phyloP scores from a whole-genome alignment of 2,888 invertebrate genomes.

The Xylocampa areola region DNA sequence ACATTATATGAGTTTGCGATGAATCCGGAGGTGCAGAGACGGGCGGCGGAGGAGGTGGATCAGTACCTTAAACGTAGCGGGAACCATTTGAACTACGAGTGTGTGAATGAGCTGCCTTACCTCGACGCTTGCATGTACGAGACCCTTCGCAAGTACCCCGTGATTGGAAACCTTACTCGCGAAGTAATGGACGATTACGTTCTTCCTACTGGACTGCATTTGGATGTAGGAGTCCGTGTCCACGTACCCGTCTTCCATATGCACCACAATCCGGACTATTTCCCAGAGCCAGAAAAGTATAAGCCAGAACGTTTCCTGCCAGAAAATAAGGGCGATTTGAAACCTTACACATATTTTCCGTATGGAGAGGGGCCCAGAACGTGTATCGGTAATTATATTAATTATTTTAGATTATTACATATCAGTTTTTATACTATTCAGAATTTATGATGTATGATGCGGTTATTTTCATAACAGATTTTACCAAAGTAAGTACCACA shows the following conservation, averaged over 20 bases:
- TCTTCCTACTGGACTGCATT: slow-evolving; percentile 44
- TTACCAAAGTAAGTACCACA: too few species aligned
- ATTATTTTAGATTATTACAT: too few species aligned
- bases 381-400: slow-evolving; percentile 63
- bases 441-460: too few species aligned
- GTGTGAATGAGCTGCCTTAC: slow-evolving; percentile 69
- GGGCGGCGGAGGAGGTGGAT: slow-evolving; percentile 68
- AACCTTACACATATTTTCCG: slow-evolving; percentile 66
- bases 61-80: slow-evolving; percentile 61
- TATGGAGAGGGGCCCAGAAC: slow-evolving; percentile 69
- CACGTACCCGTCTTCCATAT: slow-evolving; percentile 68
- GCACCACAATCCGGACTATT: slow-evolving; percentile 64
- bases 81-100: slow-evolving; percentile 64
- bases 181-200: slow-evolving; percentile 65
- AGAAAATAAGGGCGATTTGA: slow-evolving; percentile 57
- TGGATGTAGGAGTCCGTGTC: slow-evolving; percentile 56
- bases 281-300: slow-evolving; percentile 64
- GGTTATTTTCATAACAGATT: too few species aligned
- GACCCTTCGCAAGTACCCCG: slow-evolving; percentile 72
- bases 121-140: slow-evolving; percentile 73
- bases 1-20: slow-evolving; percentile 73
- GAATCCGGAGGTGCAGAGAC: slow-evolving; percentile 58
- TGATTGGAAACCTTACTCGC: slow-evolving; percentile 66
- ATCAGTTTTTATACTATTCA: too few species aligned
- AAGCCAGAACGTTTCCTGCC: slow-evolving; percentile 67